Base-by-base conservation (phyloP, 37 sponge, comb jelly and placozoan species). In the Trichoplax adhaerens region DNA sequence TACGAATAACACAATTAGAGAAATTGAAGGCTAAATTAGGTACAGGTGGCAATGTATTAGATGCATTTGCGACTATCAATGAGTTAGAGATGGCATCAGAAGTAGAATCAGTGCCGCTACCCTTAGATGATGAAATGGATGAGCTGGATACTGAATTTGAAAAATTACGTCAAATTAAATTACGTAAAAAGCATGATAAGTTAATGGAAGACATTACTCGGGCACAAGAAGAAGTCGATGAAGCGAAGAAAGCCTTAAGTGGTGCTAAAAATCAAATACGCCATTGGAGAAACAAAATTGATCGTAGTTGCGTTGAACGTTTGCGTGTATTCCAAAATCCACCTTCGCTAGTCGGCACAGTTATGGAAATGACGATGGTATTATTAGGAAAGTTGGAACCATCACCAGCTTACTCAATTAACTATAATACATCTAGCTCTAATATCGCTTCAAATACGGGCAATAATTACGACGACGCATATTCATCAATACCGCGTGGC, bases 271-370 rank as follows among this genome's bases (percentile, higher is more conserved):
- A 84, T 3, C 58, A 71, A 74, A 74, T 73, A 7, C 57, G 68
- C 2, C 49, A 12, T 47, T 79, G 70, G 71, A 73, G 79, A 66
- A 62, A 62, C 70, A 85, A 77, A 72, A 90, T 90, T 49, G 87
- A 90, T 69, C 72, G 91, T 0, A 90, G 86, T 53, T 80, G 77
- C 0, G 78, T 90, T 3, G 91, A 90, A 68, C 83, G 82, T 60
- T 76, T 90, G 56, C 85, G 85, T 65, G 54, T 68, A 3, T 81
- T 90, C 6, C 74, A 74, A 63, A 86, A 62, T 65, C 91, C 91
- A 54, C 91, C 91, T 1, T 52, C 58, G 0, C 68, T 90, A 46
- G 84, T 90, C 3, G 80, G 83, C 29, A 70, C 63, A 1, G 76
- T 86, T 46, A 86, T 90, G 87, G 86, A 90, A 48, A 68, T 90